phyloP scores from a whole-genome alignment of 2,797 vertebrate genomes.

The Argya squamiceps region DNA sequence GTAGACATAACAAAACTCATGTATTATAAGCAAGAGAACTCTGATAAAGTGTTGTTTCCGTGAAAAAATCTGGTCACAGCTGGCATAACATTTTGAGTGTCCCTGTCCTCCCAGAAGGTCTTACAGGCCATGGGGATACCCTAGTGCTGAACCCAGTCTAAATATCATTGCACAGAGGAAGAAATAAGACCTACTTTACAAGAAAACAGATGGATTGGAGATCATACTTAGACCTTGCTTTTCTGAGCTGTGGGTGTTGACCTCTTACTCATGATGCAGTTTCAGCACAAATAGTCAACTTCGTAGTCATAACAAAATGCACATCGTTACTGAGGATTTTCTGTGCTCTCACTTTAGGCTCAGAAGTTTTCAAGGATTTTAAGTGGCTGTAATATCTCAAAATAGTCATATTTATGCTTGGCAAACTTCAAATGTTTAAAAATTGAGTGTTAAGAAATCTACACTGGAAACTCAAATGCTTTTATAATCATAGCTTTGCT shows the following conservation, averaged over 20 bases:
- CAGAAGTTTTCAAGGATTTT: not conserved
- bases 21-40: not conserved
- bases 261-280: not conserved
- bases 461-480: slow-evolving; percentile 38
- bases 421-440: not conserved
- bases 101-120: not conserved
- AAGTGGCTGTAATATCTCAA: not conserved
- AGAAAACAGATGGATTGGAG: not conserved
- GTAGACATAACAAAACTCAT: not conserved
- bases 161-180: not conserved
- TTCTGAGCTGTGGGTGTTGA: not conserved
- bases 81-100: not conserved
- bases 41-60: not conserved
- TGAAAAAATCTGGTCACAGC: not conserved
- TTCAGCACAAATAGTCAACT: not conserved
- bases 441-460: slow-evolving; percentile 12
- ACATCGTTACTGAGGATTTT: not conserved
- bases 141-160: not conserved
- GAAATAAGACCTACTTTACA: not conserved
- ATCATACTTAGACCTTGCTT: not conserved
- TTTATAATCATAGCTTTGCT: slow-evolving; percentile 61
- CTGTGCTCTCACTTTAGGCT: not conserved
- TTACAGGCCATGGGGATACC: not conserved
- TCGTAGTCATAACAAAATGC: not conserved
- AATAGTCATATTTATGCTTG: not conserved